Evolutionary conservation across 2,113 vertebrate genomes (phyloP).

Genomic region (Prunella himalayana): DNA sequence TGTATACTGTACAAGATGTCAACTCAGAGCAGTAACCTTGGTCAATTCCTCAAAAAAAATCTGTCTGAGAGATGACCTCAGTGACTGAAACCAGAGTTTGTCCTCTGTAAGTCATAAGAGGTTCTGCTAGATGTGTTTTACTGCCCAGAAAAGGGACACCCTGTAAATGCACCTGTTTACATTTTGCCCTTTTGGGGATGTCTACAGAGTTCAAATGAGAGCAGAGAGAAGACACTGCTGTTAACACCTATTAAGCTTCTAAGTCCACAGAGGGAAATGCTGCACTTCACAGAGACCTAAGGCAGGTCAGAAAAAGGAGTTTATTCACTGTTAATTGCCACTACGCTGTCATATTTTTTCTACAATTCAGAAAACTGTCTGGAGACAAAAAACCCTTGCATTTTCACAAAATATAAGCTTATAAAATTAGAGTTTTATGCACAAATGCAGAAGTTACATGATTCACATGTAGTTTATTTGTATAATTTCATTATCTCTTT

Average conservation of each 20-base stretch:
- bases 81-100: neutral
- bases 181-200: neutral
- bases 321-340: neutral
- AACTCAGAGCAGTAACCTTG: neutral
- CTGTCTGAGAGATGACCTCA: neutral
- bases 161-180: neutral
- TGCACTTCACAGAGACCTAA: neutral
- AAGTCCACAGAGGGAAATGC: neutral
- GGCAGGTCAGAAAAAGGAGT: neutral
- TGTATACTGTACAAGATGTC: neutral
- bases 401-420: neutral
- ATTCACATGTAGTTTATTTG: neutral
- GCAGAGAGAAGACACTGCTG: neutral
- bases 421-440: neutral
- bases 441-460: neutral
- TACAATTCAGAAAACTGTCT: neutral
- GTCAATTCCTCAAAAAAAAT: neutral
- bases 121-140: neutral
- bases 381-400: fast-evolving
- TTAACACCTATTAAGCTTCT: neutral
- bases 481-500: neutral
- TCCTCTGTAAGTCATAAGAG: neutral
- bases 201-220: neutral
- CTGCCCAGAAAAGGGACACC: neutral
- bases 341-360: neutral